A percentile compares a stretch with the other conserved stretches of the same genome.
Conservation (phyloP, 2,888 invertebrate species). For the Melinopterus prodromus region DNA sequence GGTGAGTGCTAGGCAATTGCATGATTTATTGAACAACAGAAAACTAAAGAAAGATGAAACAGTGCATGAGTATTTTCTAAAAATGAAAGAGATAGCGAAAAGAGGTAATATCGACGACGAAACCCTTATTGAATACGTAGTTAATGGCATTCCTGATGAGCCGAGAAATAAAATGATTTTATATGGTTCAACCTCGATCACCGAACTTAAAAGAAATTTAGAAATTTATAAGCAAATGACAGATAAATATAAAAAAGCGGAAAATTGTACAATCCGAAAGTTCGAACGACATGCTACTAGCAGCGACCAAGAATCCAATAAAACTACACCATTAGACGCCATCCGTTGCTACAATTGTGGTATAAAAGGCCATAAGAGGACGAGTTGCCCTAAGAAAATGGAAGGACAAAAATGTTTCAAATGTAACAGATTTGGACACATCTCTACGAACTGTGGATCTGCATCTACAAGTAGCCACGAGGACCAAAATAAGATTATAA, state of each 20-base stretch:
- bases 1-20: constrained; percentile 41
- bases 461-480: background rate
- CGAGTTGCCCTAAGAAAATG: background rate
- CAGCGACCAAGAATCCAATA: background rate
- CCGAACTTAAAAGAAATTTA: constrained; percentile 41
- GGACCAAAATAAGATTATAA: background rate
- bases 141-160: constrained; percentile 52
- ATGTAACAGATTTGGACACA: constrained; percentile 9
- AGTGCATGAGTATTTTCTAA: constrained; percentile 53
- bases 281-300: background rate
- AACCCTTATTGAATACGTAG: constrained; percentile 54
- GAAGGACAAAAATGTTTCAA: background rate
- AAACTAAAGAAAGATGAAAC: constrained; percentile 52
- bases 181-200: constrained; percentile 41
- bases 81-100: constrained; percentile 54
- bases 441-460: background rate
- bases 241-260: constrained; percentile 13
- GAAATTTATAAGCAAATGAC: constrained; percentile 39
- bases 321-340: background rate
- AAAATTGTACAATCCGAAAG: background rate
- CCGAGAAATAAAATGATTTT: constrained; percentile 41
- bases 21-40: constrained; percentile 42
- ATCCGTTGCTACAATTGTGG: constrained; percentile 6
- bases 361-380: constrained; percentile 13
- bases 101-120: constrained; percentile 51